Conservation (phyloP, 2,888 invertebrate genomes). For the Lepidochrysops patricia region DNA sequence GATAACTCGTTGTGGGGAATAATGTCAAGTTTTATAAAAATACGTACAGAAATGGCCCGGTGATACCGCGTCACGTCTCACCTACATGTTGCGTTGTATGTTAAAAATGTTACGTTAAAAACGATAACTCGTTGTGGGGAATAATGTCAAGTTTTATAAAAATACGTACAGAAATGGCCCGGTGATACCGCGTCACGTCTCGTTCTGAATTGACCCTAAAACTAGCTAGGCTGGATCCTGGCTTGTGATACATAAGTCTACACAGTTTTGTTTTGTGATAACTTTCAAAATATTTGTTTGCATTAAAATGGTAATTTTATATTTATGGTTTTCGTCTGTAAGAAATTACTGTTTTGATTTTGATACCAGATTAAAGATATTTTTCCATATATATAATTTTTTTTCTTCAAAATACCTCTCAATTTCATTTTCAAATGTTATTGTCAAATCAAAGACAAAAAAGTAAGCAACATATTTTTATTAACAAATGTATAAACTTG, state of each 20-base stretch:
- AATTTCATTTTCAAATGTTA: neutral
- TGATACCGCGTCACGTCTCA: too few species aligned
- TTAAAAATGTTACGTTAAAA: too few species aligned
- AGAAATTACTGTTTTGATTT: neutral
- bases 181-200: too few species aligned
- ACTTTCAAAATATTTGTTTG: too few species aligned
- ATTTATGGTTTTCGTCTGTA: neutral
- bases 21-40: too few species aligned
- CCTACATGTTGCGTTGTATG: too few species aligned
- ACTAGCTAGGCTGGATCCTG: neutral
- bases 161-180: too few species aligned
- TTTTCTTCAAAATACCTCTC: neutral
- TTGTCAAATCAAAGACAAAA: constrained; percentile 28
- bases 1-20: too few species aligned
- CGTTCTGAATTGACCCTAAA: too few species aligned
- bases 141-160: too few species aligned
- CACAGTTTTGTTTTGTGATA: neutral
- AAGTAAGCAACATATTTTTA: constrained; percentile 67
- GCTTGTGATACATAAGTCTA: neutral
- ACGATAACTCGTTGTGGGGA: too few species aligned
- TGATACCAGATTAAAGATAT: neutral
- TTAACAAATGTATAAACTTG: constrained; percentile 53
- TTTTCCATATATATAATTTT: neutral
- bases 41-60: too few species aligned
- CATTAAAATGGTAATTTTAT: neutral